A percentile compares a stretch with the other conserved stretches of the same genome.
Evolutionary conservation across 2,113 vertebrate genomes (phyloP).

Genomic region (Oreochromis aureus): DNA sequence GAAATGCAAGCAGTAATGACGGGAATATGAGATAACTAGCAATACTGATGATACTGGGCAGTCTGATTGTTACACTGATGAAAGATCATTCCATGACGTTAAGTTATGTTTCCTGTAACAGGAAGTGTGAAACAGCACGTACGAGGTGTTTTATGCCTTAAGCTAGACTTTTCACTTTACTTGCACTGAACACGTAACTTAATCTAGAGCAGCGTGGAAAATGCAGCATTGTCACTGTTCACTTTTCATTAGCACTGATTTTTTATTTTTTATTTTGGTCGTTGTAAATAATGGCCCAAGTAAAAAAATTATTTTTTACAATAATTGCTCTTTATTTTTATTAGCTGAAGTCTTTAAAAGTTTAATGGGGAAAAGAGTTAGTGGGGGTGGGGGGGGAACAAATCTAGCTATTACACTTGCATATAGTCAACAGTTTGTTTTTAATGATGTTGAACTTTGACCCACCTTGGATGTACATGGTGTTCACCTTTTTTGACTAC

Average conservation of each 20-base stretch:
- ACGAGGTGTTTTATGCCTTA: neutral
- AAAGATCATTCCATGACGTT: neutral
- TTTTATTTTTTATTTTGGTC: rapidly evolving
- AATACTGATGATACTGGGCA: neutral
- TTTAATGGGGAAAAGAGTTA: neutral
- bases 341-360: neutral
- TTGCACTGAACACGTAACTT: neutral
- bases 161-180: neutral
- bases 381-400: neutral
- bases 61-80: neutral
- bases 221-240: neutral
- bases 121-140: neutral
- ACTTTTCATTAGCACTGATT: neutral
- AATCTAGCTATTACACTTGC: neutral
- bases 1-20: neutral
- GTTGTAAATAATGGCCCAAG: neutral
- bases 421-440: neutral
- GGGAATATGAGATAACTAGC: neutral
- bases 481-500: neutral
- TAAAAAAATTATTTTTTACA: neutral
- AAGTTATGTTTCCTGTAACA: neutral
- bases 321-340: neutral
- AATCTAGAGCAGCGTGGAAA: neutral
- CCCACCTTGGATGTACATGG: neutral
- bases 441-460: neutral